phyloP scores from a whole-genome alignment of 2,797 vertebrate species.

The Arrhamphus sclerolepis region DNA sequence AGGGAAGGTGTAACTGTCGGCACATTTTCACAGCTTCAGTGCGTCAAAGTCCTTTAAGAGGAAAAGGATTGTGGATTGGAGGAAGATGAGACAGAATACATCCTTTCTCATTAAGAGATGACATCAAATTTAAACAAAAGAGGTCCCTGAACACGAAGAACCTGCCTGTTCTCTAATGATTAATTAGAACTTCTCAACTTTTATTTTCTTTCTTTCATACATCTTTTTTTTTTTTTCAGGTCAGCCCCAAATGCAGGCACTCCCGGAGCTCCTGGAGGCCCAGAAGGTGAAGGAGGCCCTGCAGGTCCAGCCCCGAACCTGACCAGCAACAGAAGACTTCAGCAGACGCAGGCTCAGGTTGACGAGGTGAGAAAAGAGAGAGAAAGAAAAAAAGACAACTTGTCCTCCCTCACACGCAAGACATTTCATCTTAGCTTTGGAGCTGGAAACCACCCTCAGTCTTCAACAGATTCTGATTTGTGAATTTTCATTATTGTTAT shows the following conservation, averaged over 20 bases:
- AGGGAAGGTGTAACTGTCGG: neutral
- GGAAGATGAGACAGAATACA: neutral
- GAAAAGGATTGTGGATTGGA: neutral
- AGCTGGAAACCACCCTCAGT: no score
- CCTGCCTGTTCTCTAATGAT: neutral
- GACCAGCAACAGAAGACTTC: conserved; percentile 85
- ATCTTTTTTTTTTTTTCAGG: conserved; percentile 48
- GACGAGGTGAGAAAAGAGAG: conserved; percentile 82
- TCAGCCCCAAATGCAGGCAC: conserved; percentile 79
- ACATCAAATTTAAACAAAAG: neutral
- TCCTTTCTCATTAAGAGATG: neutral
- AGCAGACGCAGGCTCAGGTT: conserved; percentile 90
- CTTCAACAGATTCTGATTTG: neutral
- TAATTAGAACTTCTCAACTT: neutral
- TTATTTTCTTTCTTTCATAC: no score
- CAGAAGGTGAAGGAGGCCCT: conserved; percentile 80
- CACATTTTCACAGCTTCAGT: neutral
- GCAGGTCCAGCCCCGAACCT: conserved; percentile 75
- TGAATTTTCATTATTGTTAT: conserved; percentile 2
- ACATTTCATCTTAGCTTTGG: no score
- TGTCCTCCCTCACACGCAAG: neutral
- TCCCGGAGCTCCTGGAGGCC: conserved; percentile 67
- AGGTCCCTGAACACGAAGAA: no score
- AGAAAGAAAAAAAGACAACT: neutral
- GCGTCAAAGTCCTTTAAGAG: neutral